phyloP scores from a whole-genome alignment of 2,888 invertebrate genomes.

The Tinea trinotella region DNA sequence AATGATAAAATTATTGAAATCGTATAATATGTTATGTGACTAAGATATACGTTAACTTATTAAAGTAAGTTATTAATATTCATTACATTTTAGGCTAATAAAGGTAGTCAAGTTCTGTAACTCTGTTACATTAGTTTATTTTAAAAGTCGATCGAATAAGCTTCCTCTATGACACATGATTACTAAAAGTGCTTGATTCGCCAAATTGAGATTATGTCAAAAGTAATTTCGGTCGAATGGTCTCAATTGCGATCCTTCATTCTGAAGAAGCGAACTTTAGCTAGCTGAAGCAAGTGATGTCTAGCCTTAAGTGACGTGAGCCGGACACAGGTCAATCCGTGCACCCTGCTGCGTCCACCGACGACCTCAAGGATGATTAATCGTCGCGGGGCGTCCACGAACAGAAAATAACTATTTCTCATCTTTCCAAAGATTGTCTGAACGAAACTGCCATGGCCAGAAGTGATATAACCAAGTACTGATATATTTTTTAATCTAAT shows the following conservation, averaged over 20 bases:
- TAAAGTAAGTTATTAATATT: no score
- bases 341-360: conserved; percentile 40
- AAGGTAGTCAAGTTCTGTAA: no score
- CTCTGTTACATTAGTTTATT: not conserved
- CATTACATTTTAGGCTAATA: no score
- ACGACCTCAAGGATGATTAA: conserved; percentile 45
- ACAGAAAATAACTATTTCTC: conserved; percentile 62
- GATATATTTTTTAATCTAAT: conserved; percentile 2
- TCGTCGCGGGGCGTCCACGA: conserved; percentile 47
- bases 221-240: conserved; percentile 10
- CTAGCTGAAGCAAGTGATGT: not conserved
- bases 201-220: conserved; percentile 8
- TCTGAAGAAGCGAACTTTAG: conserved; percentile 10
- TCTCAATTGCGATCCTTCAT: conserved; percentile 5
- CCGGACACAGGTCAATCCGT: conserved; percentile 51
- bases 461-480: conserved; percentile 35
- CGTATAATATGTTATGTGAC: no score
- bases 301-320: conserved; percentile 14
- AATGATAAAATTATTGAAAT: no score
- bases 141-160: not conserved
- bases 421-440: conserved; percentile 55
- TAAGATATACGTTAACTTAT: no score
- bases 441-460: conserved; percentile 52
- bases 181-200: conserved; percentile 7
- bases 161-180: conserved; percentile 6